phyloP scores from a whole-genome alignment of 2,888 invertebrate species.

The Lochmaea capreae region DNA sequence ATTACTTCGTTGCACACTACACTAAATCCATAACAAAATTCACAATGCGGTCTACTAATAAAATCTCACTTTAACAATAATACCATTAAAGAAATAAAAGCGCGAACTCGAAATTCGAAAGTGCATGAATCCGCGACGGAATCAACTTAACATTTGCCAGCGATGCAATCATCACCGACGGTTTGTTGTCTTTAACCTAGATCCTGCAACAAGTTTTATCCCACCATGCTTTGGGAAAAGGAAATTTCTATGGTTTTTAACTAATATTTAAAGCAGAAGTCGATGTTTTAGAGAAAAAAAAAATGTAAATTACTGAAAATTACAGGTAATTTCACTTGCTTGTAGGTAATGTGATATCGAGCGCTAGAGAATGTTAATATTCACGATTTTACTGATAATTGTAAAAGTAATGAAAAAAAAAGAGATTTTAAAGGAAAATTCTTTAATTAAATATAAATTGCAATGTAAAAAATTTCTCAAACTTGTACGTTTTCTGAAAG shows the following conservation, averaged over 20 bases:
- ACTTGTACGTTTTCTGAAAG: too few relatives aligned
- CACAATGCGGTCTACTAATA: constrained; percentile 17
- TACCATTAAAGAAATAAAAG: background rate
- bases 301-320: background rate
- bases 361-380: background rate
- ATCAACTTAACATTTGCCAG: constrained; percentile 15
- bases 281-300: background rate
- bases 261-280: constrained; percentile 11
- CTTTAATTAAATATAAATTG: too few relatives aligned
- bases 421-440: too few relatives aligned
- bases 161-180: constrained; percentile 8
- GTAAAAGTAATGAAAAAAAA: background rate
- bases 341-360: background rate
- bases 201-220: background rate
- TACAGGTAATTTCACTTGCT: background rate
- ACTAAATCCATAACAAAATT: too few relatives aligned
- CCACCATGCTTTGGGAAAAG: constrained; percentile 24
- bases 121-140: constrained; percentile 23
- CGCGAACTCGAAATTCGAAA: constrained; percentile 11
- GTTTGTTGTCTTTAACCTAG: constrained; percentile 31
- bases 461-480: too few relatives aligned
- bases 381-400: background rate
- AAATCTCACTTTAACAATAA: background rate
- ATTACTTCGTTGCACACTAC: too few relatives aligned
- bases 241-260: constrained; percentile 25